These are phyloP conservation scores for Galendromus occidentalis DNA, from an alignment of 1,140 invertebrate genomes.

Conservation along the genomic window DNA sequence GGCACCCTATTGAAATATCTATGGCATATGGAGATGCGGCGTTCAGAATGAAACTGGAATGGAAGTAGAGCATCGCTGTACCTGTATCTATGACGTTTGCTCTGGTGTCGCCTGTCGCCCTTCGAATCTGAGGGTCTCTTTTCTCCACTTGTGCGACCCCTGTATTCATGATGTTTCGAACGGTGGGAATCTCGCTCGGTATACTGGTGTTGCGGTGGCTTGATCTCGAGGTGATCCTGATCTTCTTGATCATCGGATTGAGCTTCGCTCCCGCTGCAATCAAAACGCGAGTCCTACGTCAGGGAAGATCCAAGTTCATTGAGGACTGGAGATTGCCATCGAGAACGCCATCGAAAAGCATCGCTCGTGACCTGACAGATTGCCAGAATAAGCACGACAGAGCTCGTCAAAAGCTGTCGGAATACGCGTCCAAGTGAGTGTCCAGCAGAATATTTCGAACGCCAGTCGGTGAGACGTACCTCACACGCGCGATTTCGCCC, in stretches of 20 bases:
- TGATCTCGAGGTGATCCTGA: not conserved
- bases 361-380: not conserved
- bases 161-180: not conserved
- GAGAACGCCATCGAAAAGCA: not conserved
- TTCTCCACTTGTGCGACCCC: not conserved
- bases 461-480: not conserved
- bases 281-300: not conserved
- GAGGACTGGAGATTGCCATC: not conserved
- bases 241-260: not conserved
- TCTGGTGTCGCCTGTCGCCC: not conserved
- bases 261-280: not conserved
- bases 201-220: not conserved
- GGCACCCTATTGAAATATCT: too few species aligned
- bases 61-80: too few species aligned
- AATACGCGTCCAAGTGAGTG: not conserved
- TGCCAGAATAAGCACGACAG: not conserved
- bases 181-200: not conserved
- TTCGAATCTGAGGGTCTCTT: not conserved
- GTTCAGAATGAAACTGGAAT: too few species aligned
- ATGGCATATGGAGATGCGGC: too few species aligned
- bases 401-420: not conserved
- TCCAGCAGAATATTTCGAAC: not conserved
- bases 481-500: not conserved
- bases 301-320: not conserved
- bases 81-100: not conserved